These are phyloP conservation scores for Athene cunicularia DNA, from an alignment of 2,113 vertebrate genomes.

Conservation along the genomic window DNA sequence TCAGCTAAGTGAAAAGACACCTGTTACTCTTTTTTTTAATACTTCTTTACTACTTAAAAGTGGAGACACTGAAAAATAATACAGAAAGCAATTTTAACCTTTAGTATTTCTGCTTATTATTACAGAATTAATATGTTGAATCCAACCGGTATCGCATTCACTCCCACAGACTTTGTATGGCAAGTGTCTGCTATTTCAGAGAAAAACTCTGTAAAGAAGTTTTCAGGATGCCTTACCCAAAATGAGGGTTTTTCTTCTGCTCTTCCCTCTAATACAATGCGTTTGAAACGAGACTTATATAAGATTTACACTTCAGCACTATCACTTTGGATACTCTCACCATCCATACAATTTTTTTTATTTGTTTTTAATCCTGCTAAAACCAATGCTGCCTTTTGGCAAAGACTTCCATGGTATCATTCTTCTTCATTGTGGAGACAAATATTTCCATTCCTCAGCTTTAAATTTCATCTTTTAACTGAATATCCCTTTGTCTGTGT, in stretches of 20 bases:
- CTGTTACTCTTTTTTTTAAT: not conserved
- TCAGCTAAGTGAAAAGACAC: not conserved
- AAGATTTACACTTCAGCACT: not conserved
- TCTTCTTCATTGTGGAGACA: not conserved
- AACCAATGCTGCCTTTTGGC: not conserved
- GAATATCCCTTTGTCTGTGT: conserved; percentile 27
- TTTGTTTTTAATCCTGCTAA: conserved; percentile 6
- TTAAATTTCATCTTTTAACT: conserved; percentile 31
- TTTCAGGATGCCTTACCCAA: not conserved
- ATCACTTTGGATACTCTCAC: not conserved
- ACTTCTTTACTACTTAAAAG: not conserved
- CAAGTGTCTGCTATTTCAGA: not conserved
- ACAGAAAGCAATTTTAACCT: not conserved
- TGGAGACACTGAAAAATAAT: not conserved
- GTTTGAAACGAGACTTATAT: not conserved
- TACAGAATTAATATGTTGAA: not conserved
- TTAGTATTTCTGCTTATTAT: not conserved
- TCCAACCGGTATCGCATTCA: not conserved
- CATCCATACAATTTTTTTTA: not conserved
- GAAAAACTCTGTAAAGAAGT: not conserved
- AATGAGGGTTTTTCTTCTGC: not conserved
- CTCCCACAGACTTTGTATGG: not conserved
- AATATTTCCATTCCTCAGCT: conserved; percentile 18
- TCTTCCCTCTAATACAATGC: not conserved
- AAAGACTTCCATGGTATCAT: not conserved